Conservation (phyloP, 2,113 vertebrate genomes). For the Oreochromis niloticus region DNA sequence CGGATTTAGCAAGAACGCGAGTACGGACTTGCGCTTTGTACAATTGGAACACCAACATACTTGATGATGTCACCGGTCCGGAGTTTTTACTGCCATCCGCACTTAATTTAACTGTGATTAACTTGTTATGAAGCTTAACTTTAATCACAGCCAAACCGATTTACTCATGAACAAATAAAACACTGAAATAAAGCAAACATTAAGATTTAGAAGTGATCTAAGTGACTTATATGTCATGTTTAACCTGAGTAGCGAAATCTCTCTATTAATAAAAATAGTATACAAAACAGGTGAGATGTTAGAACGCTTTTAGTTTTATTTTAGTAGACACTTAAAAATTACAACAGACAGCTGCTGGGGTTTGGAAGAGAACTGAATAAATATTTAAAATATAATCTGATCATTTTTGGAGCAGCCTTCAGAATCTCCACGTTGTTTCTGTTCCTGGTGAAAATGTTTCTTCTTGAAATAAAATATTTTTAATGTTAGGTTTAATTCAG, state of each 20-base stretch:
- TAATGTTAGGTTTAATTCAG: background rate
- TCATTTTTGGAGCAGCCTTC: background rate
- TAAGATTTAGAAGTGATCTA: background rate
- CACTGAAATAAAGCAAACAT: background rate
- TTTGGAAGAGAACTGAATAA: background rate
- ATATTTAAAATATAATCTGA: background rate
- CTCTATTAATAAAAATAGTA: background rate
- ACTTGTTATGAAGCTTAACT: background rate
- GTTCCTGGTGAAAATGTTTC: background rate
- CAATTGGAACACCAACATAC: background rate
- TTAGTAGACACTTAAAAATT: background rate
- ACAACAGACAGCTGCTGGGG: background rate
- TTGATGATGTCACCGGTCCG: background rate
- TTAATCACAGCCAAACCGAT: background rate
- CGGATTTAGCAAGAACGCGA: background rate
- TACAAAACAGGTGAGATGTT: background rate
- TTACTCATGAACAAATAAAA: background rate
- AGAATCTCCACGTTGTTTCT: background rate
- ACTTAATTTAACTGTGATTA: background rate
- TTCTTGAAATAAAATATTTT: background rate
- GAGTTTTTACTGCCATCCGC: background rate
- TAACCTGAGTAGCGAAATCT: background rate
- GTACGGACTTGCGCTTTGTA: background rate
- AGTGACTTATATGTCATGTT: background rate
- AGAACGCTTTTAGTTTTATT: background rate